Conservation (phyloP, 2,888 invertebrate genomes). For the Ophion ellenae region DNA sequence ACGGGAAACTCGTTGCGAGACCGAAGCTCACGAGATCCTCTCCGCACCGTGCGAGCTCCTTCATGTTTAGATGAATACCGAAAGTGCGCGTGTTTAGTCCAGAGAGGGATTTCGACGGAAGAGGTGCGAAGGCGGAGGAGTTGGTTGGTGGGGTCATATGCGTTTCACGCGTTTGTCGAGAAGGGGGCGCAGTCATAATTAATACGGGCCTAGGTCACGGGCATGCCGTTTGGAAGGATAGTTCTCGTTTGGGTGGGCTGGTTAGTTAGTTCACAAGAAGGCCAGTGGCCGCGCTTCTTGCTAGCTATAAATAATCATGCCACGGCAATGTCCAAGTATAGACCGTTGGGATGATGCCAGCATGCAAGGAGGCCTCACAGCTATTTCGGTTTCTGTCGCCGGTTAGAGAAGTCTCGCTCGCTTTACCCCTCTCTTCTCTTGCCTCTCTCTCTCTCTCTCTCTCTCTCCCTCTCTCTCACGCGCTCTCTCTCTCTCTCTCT, state of each 20-base stretch:
- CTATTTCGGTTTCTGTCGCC: slow-evolving; percentile 82
- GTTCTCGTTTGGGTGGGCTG: slow-evolving; percentile 58
- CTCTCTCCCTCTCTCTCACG: too few species aligned
- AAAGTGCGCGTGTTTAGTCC: slow-evolving; percentile 40
- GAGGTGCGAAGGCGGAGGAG: slow-evolving; percentile 20
- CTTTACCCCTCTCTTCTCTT: slow-evolving; percentile 3
- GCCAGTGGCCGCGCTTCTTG: slow-evolving; percentile 84
- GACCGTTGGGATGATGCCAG: slow-evolving; percentile 92
- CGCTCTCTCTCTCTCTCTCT: background rate
- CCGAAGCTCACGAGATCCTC: slow-evolving; percentile 1
- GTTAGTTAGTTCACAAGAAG: slow-evolving; percentile 85
- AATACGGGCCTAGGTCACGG: slow-evolving; percentile 85
- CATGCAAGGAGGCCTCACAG: slow-evolving; percentile 82
- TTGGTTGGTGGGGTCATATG: slow-evolving; percentile 15
- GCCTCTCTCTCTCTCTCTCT: background rate
- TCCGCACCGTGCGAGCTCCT: slow-evolving; percentile 1
- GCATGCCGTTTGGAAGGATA: slow-evolving; percentile 74
- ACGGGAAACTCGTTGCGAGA: background rate
- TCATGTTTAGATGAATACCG: slow-evolving; percentile 28
- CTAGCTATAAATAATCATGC: slow-evolving; percentile 89
- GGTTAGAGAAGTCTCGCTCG: slow-evolving; percentile 64
- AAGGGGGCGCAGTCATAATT: slow-evolving; percentile 77
- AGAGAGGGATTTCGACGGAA: slow-evolving; percentile 2
- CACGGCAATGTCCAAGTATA: slow-evolving; percentile 93
- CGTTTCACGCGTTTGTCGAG: slow-evolving; percentile 48